phyloP scores from a whole-genome alignment of 2,113 vertebrate species.

The Chionodraco myersi region DNA sequence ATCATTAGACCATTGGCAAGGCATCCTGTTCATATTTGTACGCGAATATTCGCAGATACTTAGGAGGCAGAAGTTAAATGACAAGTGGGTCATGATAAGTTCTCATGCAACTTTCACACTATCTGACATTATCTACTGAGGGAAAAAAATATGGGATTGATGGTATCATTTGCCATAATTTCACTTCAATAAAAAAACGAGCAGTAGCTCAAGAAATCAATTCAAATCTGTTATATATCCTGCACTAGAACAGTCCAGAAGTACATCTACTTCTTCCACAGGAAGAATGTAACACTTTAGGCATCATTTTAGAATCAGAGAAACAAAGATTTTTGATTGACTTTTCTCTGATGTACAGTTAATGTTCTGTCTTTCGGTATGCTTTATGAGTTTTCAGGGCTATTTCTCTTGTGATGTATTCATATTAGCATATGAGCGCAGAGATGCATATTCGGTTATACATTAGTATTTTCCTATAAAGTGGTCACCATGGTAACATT shows the following conservation, averaged over 20 bases:
- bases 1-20: background rate
- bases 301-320: background rate
- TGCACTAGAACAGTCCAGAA: background rate
- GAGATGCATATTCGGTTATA: slow-evolving; percentile 49
- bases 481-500: slow-evolving; percentile 50
- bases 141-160: slow-evolving; percentile 43
- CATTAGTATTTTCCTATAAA: slow-evolving; percentile 52
- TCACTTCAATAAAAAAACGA: slow-evolving; percentile 28
- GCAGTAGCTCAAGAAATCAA: slow-evolving; percentile 10
- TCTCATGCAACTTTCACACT: slow-evolving; percentile 29
- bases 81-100: slow-evolving; percentile 51
- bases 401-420: background rate
- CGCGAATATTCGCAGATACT: background rate
- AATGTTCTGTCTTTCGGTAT: background rate
- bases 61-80: slow-evolving; percentile 25
- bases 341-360: background rate
- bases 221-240: background rate
- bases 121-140: slow-evolving; percentile 26
- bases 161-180: slow-evolving; percentile 45
- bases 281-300: slow-evolving; percentile 18
- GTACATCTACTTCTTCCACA: background rate
- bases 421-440: slow-evolving; percentile 13
- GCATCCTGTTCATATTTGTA: background rate
- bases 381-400: background rate
- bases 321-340: slow-evolving; percentile 37